Base-by-base conservation (phyloP, 2,797 vertebrate species). In the Rhinichthys osculus region DNA sequence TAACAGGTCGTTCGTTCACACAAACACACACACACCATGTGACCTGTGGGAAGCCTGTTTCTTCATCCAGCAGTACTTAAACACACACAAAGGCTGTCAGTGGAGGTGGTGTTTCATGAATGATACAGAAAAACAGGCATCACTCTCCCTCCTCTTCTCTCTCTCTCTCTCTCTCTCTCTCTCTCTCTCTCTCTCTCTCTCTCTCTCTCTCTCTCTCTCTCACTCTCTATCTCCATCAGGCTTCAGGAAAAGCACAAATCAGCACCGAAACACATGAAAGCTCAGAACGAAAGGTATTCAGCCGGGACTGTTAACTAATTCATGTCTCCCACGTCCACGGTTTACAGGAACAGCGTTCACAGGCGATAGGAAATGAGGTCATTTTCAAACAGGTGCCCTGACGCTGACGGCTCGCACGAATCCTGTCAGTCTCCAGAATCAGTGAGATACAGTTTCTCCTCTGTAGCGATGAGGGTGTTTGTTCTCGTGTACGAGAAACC, bases 261-360 rank as follows among this genome's bases (percentile, higher is more conserved):
- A 47, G 62, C 14, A 30, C 27, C 10, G 27, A 16, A 57, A 77
- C 19, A 35, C 52, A 59, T 59, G 33, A 78, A 54, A 54, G 47
- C 50, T 54, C 73, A 13, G 47, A 76, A 54, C 54, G 73, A 54
- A 78, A 78, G 52, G 52, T 78, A 10, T 78, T 78, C 52, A 78
- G 11, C 74, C 1, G 35, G 21, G 52, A 59, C 35, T 52, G 78
- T 67, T 50, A 50, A 67, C 30, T 52, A 69, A 50, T 81, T 81
- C 78, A 67, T 81, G 69, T 81, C 27, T 69, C 19, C 69, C 62
- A 38, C 7, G 14, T 78, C 76, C 74, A 59, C 13, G 7, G 21
- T 57, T 78, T 59, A 78, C 76, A 78, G 35, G 21, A 78, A 21
- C 74, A 38, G 35, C 5, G n/a, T 14, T 19, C 5, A 6, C 57